Conservation (phyloP, 2,797 vertebrate genomes). For the Diplodus puntazzo region DNA sequence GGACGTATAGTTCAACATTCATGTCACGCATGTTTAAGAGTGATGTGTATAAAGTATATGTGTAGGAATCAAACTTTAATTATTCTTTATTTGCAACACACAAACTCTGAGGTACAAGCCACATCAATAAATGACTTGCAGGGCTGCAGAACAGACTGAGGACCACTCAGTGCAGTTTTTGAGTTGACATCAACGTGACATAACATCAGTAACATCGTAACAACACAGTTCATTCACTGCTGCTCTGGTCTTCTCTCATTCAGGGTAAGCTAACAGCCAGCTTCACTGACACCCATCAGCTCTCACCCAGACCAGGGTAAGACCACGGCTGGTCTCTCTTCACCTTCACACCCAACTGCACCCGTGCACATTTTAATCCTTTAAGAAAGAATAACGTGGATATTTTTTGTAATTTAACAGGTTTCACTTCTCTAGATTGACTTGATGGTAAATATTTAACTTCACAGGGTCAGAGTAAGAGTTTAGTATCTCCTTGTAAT, state of each 20-base stretch:
- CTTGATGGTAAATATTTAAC: not conserved
- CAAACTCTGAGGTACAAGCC: not conserved
- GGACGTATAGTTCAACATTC: too few relatives aligned
- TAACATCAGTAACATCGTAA: slow-evolving; percentile 35
- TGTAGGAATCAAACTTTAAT: too few relatives aligned
- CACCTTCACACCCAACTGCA: slow-evolving; percentile 4
- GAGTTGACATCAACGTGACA: slow-evolving; percentile 55
- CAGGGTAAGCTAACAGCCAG: slow-evolving; percentile 81
- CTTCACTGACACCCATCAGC: slow-evolving; percentile 80
- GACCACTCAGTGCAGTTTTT: not conserved
- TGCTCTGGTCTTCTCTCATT: slow-evolving; percentile 83
- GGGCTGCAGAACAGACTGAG: not conserved
- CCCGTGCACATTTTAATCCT: slow-evolving; percentile 17
- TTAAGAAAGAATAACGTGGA: not conserved
- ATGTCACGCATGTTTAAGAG: too few relatives aligned
- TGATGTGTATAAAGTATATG: too few relatives aligned
- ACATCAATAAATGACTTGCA: not conserved
- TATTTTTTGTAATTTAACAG: not conserved
- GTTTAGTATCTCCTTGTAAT: not conserved
- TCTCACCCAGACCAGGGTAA: slow-evolving; percentile 80
- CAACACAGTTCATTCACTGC: slow-evolving; percentile 68
- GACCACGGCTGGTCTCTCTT: slow-evolving; percentile 72
- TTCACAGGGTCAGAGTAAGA: not conserved
- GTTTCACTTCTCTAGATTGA: not conserved
- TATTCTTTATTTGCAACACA: not conserved